These are phyloP conservation scores for Sebastes schlegelii DNA, from an alignment of 2,113 vertebrate genomes.

Conservation along the genomic window DNA sequence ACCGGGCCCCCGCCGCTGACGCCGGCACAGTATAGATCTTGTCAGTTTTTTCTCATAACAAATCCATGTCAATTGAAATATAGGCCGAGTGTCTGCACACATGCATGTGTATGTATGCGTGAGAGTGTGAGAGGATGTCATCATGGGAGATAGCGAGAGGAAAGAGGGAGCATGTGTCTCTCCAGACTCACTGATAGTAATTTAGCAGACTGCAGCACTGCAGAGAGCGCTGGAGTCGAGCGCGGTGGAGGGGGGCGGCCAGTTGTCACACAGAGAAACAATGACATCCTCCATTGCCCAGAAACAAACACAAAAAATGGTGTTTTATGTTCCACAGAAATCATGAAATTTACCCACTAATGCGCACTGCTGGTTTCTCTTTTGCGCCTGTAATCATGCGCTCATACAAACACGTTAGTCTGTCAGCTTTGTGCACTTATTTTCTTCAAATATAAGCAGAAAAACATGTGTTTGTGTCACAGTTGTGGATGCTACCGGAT, in stretches of 20 bases:
- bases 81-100: conserved; percentile 30
- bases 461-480: conserved; percentile 16
- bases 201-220: conserved; percentile 82
- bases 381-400: conserved; percentile 24
- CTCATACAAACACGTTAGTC: conserved; percentile 2
- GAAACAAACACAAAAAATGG: conserved; percentile 29
- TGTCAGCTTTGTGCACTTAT: background rate
- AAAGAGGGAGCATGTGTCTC: conserved; percentile 73
- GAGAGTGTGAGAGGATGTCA: conserved; percentile 37
- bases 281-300: conserved; percentile 60
- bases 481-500: conserved; percentile 40
- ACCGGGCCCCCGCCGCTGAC: conserved; percentile 6
- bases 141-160: conserved; percentile 53
- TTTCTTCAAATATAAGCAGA: conserved; percentile 6
- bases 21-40: conserved; percentile 27
- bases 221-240: conserved; percentile 70
- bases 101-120: conserved; percentile 12
- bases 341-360: conserved; percentile 29
- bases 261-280: conserved; percentile 69
- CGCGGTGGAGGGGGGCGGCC: conserved; percentile 60
- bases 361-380: background rate
- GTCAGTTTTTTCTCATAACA: background rate
- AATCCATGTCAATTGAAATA: conserved; percentile 26
- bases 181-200: conserved; percentile 76
- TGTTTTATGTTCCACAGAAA: conserved; percentile 27